Evolutionary conservation across 1,140 invertebrate species (phyloP).

Genomic region (Pararge aegeria): DNA sequence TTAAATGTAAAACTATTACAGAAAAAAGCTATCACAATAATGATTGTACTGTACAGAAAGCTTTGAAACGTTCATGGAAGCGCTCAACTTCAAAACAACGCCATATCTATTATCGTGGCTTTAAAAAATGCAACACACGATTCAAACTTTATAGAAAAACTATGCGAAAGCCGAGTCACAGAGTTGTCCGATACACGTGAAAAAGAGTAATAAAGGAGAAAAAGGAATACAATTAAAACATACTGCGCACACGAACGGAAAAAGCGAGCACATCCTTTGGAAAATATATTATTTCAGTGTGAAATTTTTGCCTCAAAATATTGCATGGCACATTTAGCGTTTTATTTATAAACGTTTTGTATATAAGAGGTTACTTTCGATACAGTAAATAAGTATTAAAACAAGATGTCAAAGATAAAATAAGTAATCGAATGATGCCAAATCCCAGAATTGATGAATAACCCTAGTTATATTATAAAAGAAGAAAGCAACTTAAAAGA

Average conservation of each 20-base stretch:
- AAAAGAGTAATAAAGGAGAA: not conserved
- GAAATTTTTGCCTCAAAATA: not conserved
- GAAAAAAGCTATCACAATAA: too few species aligned
- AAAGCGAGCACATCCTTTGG: constrained; percentile 17
- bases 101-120: not conserved
- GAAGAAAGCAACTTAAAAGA: too few species aligned
- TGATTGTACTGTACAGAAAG: too few species aligned
- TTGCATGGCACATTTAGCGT: too few species aligned
- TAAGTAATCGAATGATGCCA: too few species aligned
- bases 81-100: not conserved
- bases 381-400: too few species aligned
- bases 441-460: too few species aligned
- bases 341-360: too few species aligned
- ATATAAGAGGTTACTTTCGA: too few species aligned
- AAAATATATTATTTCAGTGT: not conserved
- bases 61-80: not conserved
- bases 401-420: too few species aligned
- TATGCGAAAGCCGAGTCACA: not conserved
- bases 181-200: not conserved
- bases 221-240: not conserved
- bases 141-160: not conserved
- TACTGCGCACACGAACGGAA: constrained; percentile 16
- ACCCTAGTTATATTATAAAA: too few species aligned
- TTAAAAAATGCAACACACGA: not conserved
- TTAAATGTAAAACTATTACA: too few species aligned